Evolutionary conservation across 1,140 invertebrate species (phyloP).

Genomic region (Littorina saxatilis): DNA sequence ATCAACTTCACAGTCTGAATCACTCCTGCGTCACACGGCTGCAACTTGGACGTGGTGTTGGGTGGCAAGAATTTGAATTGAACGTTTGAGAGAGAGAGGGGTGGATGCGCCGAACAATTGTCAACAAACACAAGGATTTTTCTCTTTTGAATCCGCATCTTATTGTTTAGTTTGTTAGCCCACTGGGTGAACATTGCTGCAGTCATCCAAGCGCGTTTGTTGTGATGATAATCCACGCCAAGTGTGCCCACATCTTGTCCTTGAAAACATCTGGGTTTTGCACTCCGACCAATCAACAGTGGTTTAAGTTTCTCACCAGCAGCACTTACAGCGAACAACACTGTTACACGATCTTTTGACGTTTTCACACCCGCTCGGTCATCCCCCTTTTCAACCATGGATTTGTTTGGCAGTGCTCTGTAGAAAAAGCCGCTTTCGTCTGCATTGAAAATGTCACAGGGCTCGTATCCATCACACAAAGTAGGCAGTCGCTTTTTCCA

Average conservation of each 20-base stretch:
- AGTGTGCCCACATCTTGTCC: conserved; percentile 38
- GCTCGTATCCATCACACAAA: neutral
- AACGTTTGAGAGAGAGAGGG: conserved; percentile 62
- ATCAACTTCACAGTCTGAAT: too few relatives aligned
- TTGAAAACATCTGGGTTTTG: conserved; percentile 54
- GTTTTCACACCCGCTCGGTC: neutral
- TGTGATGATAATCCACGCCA: conserved; percentile 28
- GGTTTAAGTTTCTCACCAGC: conserved; percentile 44
- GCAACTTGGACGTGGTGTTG: conserved; percentile 46
- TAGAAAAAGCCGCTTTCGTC: neutral
- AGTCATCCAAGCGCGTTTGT: conserved; percentile 50
- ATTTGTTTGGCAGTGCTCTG: neutral
- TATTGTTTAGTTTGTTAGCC: conserved; percentile 50
- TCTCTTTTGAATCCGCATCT: conserved; percentile 46
- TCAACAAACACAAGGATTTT: conserved; percentile 53
- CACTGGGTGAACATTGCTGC: conserved; percentile 58
- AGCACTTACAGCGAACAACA: neutral
- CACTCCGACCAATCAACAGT: conserved; percentile 44
- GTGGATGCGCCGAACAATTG: conserved; percentile 55
- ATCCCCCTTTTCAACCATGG: neutral
- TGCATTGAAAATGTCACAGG: neutral
- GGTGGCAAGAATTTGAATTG: conserved; percentile 74
- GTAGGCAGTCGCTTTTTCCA: neutral
- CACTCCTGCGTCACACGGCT: too few relatives aligned
- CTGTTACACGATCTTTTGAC: conserved; percentile 10